Evolutionary conservation across 2,113 vertebrate genomes (phyloP).

Genomic region (Cranoglanis bouderius): DNA sequence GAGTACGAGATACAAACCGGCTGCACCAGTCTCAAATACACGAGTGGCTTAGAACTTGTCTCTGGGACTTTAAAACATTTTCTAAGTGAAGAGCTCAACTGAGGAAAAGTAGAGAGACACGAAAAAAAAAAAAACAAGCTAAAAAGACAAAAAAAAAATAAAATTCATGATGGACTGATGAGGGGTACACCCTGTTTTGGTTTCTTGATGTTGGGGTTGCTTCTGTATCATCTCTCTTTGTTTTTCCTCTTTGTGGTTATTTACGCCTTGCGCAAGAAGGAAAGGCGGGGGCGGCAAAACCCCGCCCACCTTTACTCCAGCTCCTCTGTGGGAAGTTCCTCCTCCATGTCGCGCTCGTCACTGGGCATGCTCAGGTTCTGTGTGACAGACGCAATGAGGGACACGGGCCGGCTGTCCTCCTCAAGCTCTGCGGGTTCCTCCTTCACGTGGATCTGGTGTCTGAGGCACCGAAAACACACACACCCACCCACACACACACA

Average conservation of each 20-base stretch:
- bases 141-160: slow-evolving; percentile 57
- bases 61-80: slow-evolving; percentile 51
- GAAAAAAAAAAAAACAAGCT: background rate
- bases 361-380: slow-evolving; percentile 83
- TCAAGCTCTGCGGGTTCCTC: slow-evolving; percentile 93
- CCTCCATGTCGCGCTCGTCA: slow-evolving; percentile 92
- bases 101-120: background rate
- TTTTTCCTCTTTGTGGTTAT: slow-evolving; percentile 58
- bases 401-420: slow-evolving; percentile 86
- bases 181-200: slow-evolving; percentile 78
- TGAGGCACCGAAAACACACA: slow-evolving; percentile 48
- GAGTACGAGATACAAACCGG: background rate
- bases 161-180: slow-evolving; percentile 67
- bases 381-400: slow-evolving; percentile 81
- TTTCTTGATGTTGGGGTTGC: slow-evolving; percentile 69
- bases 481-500: slow-evolving; percentile 18
- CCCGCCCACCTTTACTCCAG: slow-evolving; percentile 84
- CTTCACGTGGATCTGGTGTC: slow-evolving; percentile 95
- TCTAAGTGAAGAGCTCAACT: slow-evolving; percentile 26
- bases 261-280: slow-evolving; percentile 26
- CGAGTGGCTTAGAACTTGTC: slow-evolving; percentile 33
- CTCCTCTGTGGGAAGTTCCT: slow-evolving; percentile 92
- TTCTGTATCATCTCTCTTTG: slow-evolving; percentile 61
- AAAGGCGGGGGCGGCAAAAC: slow-evolving; percentile 50
- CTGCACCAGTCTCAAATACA: slow-evolving; percentile 20